These are phyloP conservation scores for Lepus timidus DNA, from an alignment of 2,113 vertebrate genomes.

Conservation along the genomic window DNA sequence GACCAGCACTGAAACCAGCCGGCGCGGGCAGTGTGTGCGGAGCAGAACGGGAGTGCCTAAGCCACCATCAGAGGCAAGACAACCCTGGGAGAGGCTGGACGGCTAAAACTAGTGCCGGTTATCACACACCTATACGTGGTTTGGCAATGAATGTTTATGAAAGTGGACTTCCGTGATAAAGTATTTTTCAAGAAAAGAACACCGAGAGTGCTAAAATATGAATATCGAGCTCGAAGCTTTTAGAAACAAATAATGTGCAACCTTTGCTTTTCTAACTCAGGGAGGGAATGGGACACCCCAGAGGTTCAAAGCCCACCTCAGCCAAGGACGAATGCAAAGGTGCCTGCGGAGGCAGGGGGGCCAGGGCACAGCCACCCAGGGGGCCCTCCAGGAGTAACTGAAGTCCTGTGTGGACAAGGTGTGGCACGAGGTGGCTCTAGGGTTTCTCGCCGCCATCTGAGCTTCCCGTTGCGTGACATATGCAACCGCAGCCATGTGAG, in stretches of 20 bases:
- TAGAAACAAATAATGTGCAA: background rate
- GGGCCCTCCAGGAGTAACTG: background rate
- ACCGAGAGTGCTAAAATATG: background rate
- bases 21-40: background rate
- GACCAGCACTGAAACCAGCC: background rate
- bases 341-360: no score
- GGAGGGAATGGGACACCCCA: background rate
- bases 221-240: background rate
- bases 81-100: background rate
- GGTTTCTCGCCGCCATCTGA: background rate
- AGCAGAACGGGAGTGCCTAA: background rate
- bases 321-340: background rate
- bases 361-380: background rate
- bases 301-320: background rate
- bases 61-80: background rate
- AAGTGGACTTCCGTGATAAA: background rate
- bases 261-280: background rate
- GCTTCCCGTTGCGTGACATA: background rate
- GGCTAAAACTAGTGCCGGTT: background rate
- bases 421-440: background rate
- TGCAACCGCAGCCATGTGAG: background rate
- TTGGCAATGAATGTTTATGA: background rate
- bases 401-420: background rate
- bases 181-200: background rate
- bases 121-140: background rate